Conservation (phyloP, 1,140 invertebrate genomes). For the Procambarus clarkii region DNA sequence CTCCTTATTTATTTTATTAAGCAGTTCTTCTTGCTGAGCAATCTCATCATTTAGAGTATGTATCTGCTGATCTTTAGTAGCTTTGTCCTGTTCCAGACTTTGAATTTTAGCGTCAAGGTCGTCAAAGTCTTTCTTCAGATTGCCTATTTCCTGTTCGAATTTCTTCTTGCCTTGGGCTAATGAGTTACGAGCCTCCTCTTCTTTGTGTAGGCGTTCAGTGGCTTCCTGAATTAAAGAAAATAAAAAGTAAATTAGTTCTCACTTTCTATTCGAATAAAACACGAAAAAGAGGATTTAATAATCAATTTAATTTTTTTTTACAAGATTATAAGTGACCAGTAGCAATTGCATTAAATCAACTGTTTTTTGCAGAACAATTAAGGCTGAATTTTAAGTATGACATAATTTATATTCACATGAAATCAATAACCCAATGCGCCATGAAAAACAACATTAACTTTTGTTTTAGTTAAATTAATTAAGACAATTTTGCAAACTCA, state of each 20-base stretch:
- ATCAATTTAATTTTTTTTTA: too few relatives aligned
- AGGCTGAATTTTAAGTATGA: too few relatives aligned
- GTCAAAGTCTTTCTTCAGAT: conserved; percentile 97
- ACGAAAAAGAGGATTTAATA: too few relatives aligned
- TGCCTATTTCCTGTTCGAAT: conserved; percentile 92
- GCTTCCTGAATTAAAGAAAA: conserved; percentile 83
- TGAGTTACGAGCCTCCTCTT: conserved; percentile 92
- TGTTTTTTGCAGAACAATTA: too few relatives aligned
- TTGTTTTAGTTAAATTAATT: too few relatives aligned
- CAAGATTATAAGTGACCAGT: too few relatives aligned
- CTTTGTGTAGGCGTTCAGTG: conserved; percentile 94
- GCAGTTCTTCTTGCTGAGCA: conserved; percentile 97
- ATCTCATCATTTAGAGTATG: conserved; percentile 99
- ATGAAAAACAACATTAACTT: too few relatives aligned
- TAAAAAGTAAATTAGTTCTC: background rate
- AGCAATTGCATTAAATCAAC: too few relatives aligned
- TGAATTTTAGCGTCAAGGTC: conserved; percentile 94
- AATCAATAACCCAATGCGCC: too few relatives aligned
- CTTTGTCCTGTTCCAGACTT: conserved; percentile 83
- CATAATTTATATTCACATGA: background rate
- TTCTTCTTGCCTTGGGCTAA: conserved; percentile 97
- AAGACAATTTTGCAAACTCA: too few relatives aligned
- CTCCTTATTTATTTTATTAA: conserved; percentile 38
- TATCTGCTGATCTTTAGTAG: conserved; percentile 98
- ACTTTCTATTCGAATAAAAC: background rate